phyloP scores from a whole-genome alignment of 2,888 invertebrate genomes.

The Parelbella ahira region DNA sequence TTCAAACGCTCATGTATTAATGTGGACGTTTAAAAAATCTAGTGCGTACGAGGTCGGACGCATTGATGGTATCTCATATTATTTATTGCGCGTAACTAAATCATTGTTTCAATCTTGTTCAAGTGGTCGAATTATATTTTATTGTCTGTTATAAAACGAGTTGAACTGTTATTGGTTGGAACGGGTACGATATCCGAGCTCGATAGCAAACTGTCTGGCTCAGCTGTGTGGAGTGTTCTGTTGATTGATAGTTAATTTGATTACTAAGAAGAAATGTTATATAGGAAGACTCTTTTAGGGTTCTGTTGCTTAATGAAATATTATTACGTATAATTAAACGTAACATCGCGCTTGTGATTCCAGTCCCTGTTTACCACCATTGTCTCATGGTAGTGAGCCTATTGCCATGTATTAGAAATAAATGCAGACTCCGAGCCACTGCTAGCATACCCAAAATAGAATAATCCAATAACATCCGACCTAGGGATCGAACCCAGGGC shows the following conservation, averaged over 20 bases:
- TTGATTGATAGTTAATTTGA: constrained; percentile 13
- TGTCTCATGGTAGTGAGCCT: no score
- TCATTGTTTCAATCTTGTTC: constrained; percentile 39
- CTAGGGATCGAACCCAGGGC: no score
- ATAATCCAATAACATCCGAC: no score
- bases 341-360: no score
- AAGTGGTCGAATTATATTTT: constrained; percentile 40
- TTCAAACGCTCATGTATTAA: no score
- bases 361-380: no score
- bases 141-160: constrained; percentile 33
- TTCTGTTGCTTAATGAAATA: background rate
- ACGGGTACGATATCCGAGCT: constrained; percentile 25
- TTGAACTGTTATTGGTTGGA: constrained; percentile 29
- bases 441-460: no score
- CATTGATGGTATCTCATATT: constrained; percentile 25
- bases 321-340: no score
- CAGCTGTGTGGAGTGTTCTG: constrained; percentile 1
- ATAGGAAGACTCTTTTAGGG: background rate
- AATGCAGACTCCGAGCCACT: no score
- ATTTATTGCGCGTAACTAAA: constrained; percentile 49
- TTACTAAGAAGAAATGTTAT: constrained; percentile 25
- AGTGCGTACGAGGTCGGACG: constrained; percentile 4
- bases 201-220: constrained; percentile 8
- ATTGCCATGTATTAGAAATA: no score
- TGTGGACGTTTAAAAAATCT: background rate